A percentile compares a stretch with the other conserved stretches of the same genome.
phyloP scores from a whole-genome alignment of 2,888 invertebrate species.

The Agonopterix subpropinquella region DNA sequence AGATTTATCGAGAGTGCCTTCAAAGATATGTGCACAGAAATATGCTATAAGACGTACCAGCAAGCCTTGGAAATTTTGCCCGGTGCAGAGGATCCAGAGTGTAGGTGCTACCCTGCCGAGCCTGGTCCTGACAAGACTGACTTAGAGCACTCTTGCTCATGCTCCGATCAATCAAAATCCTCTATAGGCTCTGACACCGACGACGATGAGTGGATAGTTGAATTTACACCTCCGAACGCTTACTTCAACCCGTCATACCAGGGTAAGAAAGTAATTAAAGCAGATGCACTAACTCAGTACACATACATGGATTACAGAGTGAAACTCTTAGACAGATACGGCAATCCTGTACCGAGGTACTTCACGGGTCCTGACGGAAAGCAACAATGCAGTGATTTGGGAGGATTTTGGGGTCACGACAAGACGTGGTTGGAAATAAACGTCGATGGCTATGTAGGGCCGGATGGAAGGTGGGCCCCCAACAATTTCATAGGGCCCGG shows the following conservation, averaged over 20 bases:
- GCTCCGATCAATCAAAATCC: conserved; percentile 35
- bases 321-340: conserved; percentile 48
- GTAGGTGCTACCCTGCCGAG: conserved; percentile 46
- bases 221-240: conserved; percentile 66
- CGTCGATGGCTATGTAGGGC: conserved; percentile 52
- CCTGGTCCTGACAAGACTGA: conserved; percentile 39
- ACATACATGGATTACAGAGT: conserved; percentile 58
- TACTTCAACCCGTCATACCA: conserved; percentile 45
- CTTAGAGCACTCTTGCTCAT: conserved; percentile 52
- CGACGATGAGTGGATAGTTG: conserved; percentile 63
- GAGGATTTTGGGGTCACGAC: conserved; percentile 59
- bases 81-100: conserved; percentile 49
- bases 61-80: conserved; percentile 60
- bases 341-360: conserved; percentile 57
- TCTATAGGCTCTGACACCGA: conserved; percentile 53
- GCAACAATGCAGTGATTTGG: conserved; percentile 60
- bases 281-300: conserved; percentile 47
- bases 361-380: conserved; percentile 64
- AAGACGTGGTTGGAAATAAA: conserved; percentile 62
- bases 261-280: conserved; percentile 36
- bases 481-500: conserved; percentile 47
- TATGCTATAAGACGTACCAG: conserved; percentile 62
- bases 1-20: conserved; percentile 60
- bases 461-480: conserved; percentile 60
- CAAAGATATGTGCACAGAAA: conserved; percentile 58